Conservation (phyloP, 2,113 vertebrate species). For the Procapra przewalskii region DNA sequence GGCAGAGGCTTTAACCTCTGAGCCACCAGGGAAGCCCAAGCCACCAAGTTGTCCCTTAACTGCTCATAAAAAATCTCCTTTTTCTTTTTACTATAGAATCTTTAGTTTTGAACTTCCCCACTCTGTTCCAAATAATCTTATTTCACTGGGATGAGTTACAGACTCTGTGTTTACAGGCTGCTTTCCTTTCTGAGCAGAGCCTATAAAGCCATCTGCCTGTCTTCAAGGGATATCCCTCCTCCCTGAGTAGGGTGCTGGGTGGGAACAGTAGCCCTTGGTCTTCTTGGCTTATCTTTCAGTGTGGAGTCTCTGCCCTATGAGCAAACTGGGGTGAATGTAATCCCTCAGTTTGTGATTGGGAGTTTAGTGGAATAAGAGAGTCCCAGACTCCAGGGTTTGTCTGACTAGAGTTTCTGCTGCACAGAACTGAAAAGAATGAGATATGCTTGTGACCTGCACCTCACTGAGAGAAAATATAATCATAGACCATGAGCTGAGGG, state of each 20-base stretch:
- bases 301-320: not conserved
- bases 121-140: not conserved
- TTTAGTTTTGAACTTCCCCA: not conserved
- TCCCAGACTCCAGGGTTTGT: not conserved
- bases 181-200: not conserved
- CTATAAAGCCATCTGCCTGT: not conserved
- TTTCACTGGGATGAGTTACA: not conserved
- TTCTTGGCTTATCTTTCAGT: not conserved
- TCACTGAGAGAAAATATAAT: not conserved
- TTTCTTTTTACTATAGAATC: not conserved
- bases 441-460: not conserved
- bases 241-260: not conserved
- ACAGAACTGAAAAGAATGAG: not conserved
- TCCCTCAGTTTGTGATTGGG: not conserved
- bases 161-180: not conserved
- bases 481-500: not conserved
- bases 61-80: not conserved
- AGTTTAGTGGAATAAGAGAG: not conserved
- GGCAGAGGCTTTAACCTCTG: too few species aligned
- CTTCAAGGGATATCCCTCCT: not conserved
- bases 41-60: not conserved
- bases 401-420: not conserved
- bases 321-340: not conserved
- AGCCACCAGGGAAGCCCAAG: too few species aligned
- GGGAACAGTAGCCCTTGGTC: not conserved